These are phyloP conservation scores for Leiothrix lutea DNA, from an alignment of 2,113 vertebrate species.

Conservation along the genomic window DNA sequence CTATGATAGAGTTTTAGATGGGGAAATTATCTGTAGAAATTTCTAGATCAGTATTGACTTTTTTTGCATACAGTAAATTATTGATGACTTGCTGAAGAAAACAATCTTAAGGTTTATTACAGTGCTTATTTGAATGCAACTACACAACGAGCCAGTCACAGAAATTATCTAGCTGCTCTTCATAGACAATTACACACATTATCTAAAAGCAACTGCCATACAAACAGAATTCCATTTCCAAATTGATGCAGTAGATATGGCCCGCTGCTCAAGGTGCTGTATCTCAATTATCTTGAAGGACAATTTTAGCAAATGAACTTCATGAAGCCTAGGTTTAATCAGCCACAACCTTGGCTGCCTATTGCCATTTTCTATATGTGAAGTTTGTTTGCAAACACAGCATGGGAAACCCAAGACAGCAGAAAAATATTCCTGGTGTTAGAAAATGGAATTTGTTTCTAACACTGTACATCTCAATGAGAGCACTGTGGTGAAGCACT, in stretches of 20 bases:
- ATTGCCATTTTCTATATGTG: neutral
- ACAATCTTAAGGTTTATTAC: slow-evolving; percentile 46
- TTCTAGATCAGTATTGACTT: neutral
- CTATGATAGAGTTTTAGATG: neutral
- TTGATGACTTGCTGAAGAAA: slow-evolving; percentile 44
- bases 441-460: neutral
- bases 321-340: slow-evolving; percentile 51
- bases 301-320: slow-evolving; percentile 45
- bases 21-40: slow-evolving; percentile 7
- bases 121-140: slow-evolving; percentile 48
- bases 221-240: slow-evolving; percentile 47
- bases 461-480: neutral
- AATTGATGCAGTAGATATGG: slow-evolving; percentile 28
- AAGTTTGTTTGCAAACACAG: neutral
- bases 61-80: slow-evolving; percentile 40
- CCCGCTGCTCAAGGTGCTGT: slow-evolving; percentile 9
- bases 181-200: slow-evolving; percentile 69
- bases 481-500: neutral
- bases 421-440: neutral
- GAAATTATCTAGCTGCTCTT: slow-evolving; percentile 59
- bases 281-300: slow-evolving; percentile 62
- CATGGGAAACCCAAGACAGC: neutral
- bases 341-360: neutral
- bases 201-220: slow-evolving; percentile 47
- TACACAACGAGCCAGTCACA: slow-evolving; percentile 29